Percentiles rank a stretch among this genome's conserved stretches.
phyloP scores from a whole-genome alignment of 2,797 vertebrate genomes.

The Antennarius maculatus region DNA sequence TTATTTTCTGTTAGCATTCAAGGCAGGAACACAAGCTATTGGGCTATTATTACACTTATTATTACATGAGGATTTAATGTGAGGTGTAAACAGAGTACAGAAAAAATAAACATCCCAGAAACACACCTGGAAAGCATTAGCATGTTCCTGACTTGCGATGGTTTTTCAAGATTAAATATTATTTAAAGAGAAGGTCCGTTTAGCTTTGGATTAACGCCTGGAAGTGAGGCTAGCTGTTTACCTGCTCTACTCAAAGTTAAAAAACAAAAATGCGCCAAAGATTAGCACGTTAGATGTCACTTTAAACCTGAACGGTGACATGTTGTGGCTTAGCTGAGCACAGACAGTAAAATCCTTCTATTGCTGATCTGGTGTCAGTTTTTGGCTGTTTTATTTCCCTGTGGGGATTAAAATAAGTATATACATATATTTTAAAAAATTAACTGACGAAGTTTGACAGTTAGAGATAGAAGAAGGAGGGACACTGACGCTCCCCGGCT shows the following conservation, averaged over 20 bases:
- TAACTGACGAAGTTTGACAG: background rate
- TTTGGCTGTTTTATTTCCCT: background rate
- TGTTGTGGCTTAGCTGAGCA: conserved; percentile 23
- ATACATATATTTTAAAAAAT: background rate
- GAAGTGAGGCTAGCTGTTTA: background rate
- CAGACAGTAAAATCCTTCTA: background rate
- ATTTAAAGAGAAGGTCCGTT: background rate
- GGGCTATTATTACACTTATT: too few relatives aligned
- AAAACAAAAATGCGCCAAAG: too few relatives aligned
- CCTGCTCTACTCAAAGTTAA: background rate
- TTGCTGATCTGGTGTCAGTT: conserved; percentile 21
- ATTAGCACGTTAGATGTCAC: too few relatives aligned
- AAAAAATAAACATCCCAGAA: too few relatives aligned
- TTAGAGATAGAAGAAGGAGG: background rate
- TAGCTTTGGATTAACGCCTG: background rate
- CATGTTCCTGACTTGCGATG: too few relatives aligned
- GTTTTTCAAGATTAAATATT: too few relatives aligned
- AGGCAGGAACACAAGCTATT: too few relatives aligned
- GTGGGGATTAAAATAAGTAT: too few relatives aligned
- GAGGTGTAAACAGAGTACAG: too few relatives aligned
- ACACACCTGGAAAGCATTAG: too few relatives aligned
- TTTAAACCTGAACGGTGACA: background rate
- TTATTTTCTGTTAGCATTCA: too few relatives aligned
- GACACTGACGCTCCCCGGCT: background rate
- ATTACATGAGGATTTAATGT: too few relatives aligned